Base-by-base conservation (phyloP, 2,797 vertebrate species). In the Artibeus lituratus region DNA sequence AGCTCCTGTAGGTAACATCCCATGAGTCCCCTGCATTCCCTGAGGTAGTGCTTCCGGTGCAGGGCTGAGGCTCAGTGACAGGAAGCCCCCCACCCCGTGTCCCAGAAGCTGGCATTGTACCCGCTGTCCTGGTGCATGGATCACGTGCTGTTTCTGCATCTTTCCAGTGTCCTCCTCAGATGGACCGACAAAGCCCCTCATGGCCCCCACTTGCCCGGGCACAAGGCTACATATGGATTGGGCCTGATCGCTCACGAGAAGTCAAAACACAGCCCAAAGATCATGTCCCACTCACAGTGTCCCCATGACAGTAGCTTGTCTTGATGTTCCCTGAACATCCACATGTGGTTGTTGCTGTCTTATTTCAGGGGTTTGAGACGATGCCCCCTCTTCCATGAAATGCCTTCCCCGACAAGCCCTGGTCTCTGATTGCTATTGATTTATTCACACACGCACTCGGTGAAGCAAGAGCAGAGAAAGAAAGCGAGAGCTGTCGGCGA, bases 201-300 rank as follows among this genome's bases (percentile, higher is more conserved):
- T 0, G 10, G 5, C 70, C 47, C 11, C 4, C 0, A 21, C 7
- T 67, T 2, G 21, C 47, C 18, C 7, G 69, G 24, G 26, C 35
- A 14, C 9, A 49, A 85, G 70, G 29, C n/a, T 35, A 22, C 8
- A 0, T 7, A 5, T 0, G 0, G 29, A 19, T 26, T 5, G 1
- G 87, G 70, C 74, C 72, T 74, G 35, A 9, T 29, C 1, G 4
- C 39, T 32, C 16, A 10, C 0, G 22, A 37, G 44, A 91, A n/a
- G 44, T 44, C 4, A 2, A 18, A 59, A 76, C 19, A 9, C 26
- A 53, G 49, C 24, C 53, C 39, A 29, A 0, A 53, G 73, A 4
- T 37, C 32, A 7, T 0, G 1, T 29, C 35, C 16, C 1, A 0
- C 9, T 62, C 73, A 0, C 1, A 24, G 49, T 37, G 14, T 42